phyloP scores from a whole-genome alignment of 2,113 vertebrate species.

The Crocuta crocuta region DNA sequence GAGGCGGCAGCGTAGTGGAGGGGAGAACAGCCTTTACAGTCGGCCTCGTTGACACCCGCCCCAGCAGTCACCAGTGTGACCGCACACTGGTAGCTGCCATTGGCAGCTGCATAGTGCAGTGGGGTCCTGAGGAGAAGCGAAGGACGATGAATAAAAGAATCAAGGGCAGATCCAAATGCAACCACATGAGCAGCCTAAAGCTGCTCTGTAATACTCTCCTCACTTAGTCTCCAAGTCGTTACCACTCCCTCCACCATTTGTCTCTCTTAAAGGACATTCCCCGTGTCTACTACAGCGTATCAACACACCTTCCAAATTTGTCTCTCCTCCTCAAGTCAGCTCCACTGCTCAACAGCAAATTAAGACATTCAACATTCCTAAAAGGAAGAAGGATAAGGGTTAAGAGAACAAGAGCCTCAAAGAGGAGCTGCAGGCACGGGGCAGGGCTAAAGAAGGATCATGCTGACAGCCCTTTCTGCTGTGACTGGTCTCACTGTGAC shows the following conservation, averaged over 20 bases:
- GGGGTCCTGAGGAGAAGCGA: conserved; percentile 88
- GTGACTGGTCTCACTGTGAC: neutral
- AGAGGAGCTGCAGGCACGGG: neutral
- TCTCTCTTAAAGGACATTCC: neutral
- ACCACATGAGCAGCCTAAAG: neutral
- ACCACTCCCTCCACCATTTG: neutral
- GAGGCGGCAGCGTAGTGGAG: conserved; percentile 96
- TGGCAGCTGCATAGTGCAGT: conserved; percentile 96
- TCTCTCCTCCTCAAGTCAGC: conserved; percentile 94
- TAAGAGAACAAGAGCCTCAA: neutral
- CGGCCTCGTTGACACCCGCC: conserved; percentile 92
- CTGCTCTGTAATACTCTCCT: neutral
- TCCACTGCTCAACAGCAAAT: conserved; percentile 94
- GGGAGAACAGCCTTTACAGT: conserved; percentile 94
- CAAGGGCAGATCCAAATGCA: neutral
- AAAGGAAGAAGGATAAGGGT: neutral
- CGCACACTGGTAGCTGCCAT: conserved; percentile 94
- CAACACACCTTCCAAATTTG: conserved; percentile 92
- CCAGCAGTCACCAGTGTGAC: conserved; percentile 93
- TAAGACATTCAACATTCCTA: conserved; percentile 97
- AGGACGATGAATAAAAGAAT: neutral
- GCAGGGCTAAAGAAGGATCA: neutral
- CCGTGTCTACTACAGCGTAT: accelerated
- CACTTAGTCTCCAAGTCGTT: neutral
- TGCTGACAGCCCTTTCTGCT: neutral